Evolutionary conservation across 2,113 vertebrate genomes (phyloP), one percentile per base, ranked within the genome.

Genomic region (Excalfactoria chinensis): DNA sequence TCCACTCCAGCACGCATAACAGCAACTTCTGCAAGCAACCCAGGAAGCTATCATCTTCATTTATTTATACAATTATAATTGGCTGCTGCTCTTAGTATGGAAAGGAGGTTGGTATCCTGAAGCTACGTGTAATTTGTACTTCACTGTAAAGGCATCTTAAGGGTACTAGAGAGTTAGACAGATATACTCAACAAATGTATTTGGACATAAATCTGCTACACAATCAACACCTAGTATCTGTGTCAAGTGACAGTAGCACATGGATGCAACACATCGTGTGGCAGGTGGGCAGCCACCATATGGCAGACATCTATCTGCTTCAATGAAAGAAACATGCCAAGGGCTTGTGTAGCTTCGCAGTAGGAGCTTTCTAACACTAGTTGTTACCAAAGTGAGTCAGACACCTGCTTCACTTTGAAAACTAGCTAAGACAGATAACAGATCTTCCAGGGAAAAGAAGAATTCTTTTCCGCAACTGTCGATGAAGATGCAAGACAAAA

Each of bases 221-320:
- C 0, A 9, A 46, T 12, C 60, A 37, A 46, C 10, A 86, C 13
- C 34, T 23, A 7, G 30, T 7, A 34, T 16, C 48, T 34, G 53
- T 25, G 44, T 6, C 26, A 62, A 84, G 28, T 25, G 32, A 71
- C 12, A 14, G 22, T 2, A 3, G 12, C 11, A 35, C 5, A 10
- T 2, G 3, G 3, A 5, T 4, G 1, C 7, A 7, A 16, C 41
- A 34, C 30, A 20, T 4, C 1, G 0, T 7, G 49, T 1, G 0
- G 22, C 14, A n/a, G 55, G 19, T 3, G 41, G 4, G 8, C 17
- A 48, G 3, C 12, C 14, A 35, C 6, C 7, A 6, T 4, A 5
- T 4, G 25, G 17, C 3, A 35, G 20, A 21, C 37, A 32, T 3
- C 15, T 13, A 34, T 10, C 3, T 64, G 37, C 75, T 53, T 46